phyloP scores from a whole-genome alignment of 2,113 vertebrate species.

The Notothenia rossii region DNA sequence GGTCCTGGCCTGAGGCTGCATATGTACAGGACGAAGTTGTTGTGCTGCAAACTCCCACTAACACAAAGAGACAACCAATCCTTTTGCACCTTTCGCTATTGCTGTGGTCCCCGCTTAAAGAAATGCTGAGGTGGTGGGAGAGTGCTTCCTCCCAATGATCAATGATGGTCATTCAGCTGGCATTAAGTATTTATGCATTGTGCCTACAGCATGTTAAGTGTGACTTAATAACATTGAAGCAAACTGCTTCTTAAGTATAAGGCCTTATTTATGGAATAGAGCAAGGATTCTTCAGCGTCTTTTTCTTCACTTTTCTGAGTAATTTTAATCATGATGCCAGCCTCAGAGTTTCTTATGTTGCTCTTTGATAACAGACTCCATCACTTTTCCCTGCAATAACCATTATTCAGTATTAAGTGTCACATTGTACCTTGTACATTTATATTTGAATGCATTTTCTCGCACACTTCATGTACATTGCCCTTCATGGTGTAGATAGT shows the following conservation, averaged over 20 bases:
- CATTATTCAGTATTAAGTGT: too few relatives aligned
- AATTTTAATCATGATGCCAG: background rate
- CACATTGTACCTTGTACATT: too few relatives aligned
- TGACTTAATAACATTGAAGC: background rate
- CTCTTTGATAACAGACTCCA: too few relatives aligned
- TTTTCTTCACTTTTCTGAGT: background rate
- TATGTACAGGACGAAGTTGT: background rate
- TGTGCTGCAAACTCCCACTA: background rate
- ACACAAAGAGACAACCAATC: constrained; percentile 2
- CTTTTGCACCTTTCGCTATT: background rate
- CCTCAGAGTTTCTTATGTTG: too few relatives aligned
- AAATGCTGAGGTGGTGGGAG: background rate
- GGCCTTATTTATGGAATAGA: background rate
- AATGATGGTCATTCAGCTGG: background rate
- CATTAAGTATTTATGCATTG: background rate
- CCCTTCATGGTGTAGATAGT: too few relatives aligned
- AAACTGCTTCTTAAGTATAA: background rate
- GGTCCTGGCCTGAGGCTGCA: background rate
- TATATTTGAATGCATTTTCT: too few relatives aligned
- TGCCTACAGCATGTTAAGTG: background rate
- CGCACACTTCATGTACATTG: too few relatives aligned
- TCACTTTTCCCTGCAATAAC: too few relatives aligned
- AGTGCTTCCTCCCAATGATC: background rate
- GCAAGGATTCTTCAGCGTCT: background rate
- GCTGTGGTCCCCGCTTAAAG: constrained; percentile 2